Evolutionary conservation across 2,888 invertebrate species (phyloP), one percentile per base, ranked within the genome.

Genomic region (Yponomeuta malinellus): DNA sequence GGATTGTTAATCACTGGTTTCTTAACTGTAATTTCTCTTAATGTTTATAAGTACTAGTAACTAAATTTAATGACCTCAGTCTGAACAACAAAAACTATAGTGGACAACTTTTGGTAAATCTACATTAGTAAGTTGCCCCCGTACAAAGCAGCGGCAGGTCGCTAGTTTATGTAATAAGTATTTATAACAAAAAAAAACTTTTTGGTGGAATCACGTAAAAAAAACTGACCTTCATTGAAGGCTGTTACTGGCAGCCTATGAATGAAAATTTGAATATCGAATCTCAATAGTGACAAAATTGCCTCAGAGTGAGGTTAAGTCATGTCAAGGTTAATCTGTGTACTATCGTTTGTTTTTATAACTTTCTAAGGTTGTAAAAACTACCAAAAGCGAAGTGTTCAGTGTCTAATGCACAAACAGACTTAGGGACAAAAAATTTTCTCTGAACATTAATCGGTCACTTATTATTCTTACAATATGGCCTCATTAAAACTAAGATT

Each of bases 311-410:
- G 31, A 31, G 65, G 65, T 65, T 65, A 31, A 33, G 65, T 65
- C 65, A 65, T 65, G 65, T 65, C 65, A 65, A 65, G 65, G 65
- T 65, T 10, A 65, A 10, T 10, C 31, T 65, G 1, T 12, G 12
- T 33, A 65, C 65, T 31, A 65, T 65, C 29, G 65, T 33, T 29
- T 65, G 33, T 65, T 65, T 65, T 10, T 65, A 43, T 43, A 43
- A 43, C 43, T 43, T 43, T 6, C 43, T 43, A 43, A 43, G 9
- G 43, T 43, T 43, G 43, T 8, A 43, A 43, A 5, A 43, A 43
- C 43, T 43, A 43, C 9, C 8, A 43, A 43, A 43, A 43, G 43
- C 4, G 43, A 3, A 43, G 9, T 43, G 3, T 43, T 43, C 33
- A 8, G 43, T 43, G 43, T 43, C 6, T 8, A 8, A 6, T 43